phyloP scores from a whole-genome alignment of 2,888 invertebrate species.

The Eupithecia exiguata region DNA sequence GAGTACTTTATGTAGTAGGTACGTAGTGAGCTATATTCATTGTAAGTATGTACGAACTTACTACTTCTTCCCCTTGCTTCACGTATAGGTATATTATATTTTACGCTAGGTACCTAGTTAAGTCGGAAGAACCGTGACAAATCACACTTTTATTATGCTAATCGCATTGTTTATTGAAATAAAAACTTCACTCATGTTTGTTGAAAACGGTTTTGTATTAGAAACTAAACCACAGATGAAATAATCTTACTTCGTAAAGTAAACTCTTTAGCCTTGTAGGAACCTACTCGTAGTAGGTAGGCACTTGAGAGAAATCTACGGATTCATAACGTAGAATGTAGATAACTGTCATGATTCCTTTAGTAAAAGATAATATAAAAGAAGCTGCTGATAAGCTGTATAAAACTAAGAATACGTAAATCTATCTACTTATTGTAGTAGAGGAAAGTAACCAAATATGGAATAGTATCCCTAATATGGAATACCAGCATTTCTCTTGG shows the following conservation, averaged over 20 bases:
- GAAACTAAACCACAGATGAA: no score
- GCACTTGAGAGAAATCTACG: not conserved
- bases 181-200: slow-evolving; percentile 36
- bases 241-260: no score
- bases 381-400: slow-evolving; percentile 8
- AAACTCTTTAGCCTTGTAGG: not conserved
- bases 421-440: not conserved
- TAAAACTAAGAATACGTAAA: not conserved
- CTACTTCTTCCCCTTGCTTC: no score
- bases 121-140: slow-evolving; percentile 7
- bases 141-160: slow-evolving; percentile 45
- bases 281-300: not conserved
- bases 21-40: no score
- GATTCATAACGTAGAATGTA: not conserved
- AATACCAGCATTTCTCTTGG: no score
- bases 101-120: no score
- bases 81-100: no score
- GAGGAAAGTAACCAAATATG: no score
- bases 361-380: slow-evolving; percentile 15
- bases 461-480: no score
- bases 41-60: no score
- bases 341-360: slow-evolving; percentile 14
- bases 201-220: slow-evolving; percentile 51
- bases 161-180: slow-evolving; percentile 50
- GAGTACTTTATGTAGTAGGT: no score